These are phyloP conservation scores for Chymomyza procnemis DNA, from an alignment of 2,888 invertebrate species.

Conservation along the genomic window DNA sequence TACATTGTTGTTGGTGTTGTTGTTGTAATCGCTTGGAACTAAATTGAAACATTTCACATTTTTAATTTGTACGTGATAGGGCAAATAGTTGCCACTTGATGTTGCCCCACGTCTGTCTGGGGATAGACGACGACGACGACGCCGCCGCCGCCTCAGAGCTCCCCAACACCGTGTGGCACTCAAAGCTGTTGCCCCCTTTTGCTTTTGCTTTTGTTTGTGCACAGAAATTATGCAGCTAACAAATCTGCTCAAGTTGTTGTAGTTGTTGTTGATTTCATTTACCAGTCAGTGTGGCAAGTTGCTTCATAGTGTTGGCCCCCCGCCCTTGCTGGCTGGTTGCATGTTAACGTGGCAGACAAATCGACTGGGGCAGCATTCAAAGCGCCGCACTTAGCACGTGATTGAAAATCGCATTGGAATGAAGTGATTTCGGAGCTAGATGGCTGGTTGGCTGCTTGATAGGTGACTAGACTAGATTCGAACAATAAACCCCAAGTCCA, in stretches of 20 bases:
- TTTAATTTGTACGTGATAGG: constrained; percentile 76
- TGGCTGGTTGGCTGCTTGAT: constrained; percentile 6
- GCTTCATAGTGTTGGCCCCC: constrained; percentile 26
- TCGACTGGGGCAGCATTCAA: constrained; percentile 45
- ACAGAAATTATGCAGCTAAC: constrained; percentile 51
- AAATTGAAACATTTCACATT: constrained; percentile 76
- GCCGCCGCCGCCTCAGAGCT: neutral
- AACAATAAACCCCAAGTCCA: too few relatives aligned
- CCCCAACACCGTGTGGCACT: neutral
- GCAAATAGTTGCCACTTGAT: constrained; percentile 69
- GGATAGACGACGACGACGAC: neutral
- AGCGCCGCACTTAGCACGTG: constrained; percentile 68
- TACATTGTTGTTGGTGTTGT: neutral
- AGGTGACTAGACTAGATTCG: constrained; percentile 1
- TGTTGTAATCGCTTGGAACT: constrained; percentile 38
- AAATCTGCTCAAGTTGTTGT: constrained; percentile 54
- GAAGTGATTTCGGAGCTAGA: constrained; percentile 60
- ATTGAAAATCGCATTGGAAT: constrained; percentile 70
- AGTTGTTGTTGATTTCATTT: constrained; percentile 17
- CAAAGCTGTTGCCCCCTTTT: neutral
- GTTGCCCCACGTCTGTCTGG: constrained; percentile 8
- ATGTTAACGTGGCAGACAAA: constrained; percentile 62
- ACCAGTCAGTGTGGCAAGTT: neutral
- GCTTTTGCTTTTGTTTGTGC: constrained; percentile 41
- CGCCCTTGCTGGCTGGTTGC: constrained; percentile 28